Percentiles rank a stretch among this genome's conserved stretches.
Evolutionary conservation across 1,140 invertebrate genomes (phyloP).

Genomic region (Megalonaias nervosa): DNA sequence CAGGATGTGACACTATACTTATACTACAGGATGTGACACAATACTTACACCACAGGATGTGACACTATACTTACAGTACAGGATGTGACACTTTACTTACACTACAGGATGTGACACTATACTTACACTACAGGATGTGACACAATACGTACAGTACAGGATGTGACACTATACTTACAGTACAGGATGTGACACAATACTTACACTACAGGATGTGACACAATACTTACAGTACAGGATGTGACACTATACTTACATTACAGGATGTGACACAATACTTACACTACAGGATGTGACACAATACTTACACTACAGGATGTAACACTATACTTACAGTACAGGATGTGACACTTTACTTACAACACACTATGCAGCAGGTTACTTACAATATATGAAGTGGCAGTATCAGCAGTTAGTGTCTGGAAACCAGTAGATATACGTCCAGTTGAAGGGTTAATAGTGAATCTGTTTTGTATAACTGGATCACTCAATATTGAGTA

Average conservation of each 20-base stretch:
- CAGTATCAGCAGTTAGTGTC: constrained; percentile 25
- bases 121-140: neutral
- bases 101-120: too few species aligned
- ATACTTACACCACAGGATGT: constrained; percentile 37
- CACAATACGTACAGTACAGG: neutral
- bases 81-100: too few species aligned
- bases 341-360: neutral
- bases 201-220: too few species aligned
- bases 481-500: constrained; percentile 62
- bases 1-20: neutral
- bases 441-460: constrained; percentile 47
- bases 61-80: neutral
- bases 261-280: neutral
- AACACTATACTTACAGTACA: neutral
- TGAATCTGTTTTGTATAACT: constrained; percentile 46
- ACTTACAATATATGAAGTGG: constrained; percentile 38
- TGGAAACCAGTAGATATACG: constrained; percentile 35
- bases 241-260: neutral
- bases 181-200: constrained; percentile 26
- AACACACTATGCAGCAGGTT: neutral
- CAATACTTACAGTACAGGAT: neutral
- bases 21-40: constrained; percentile 31
- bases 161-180: constrained; percentile 16
- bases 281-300: constrained; percentile 34
- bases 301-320: neutral